Base-by-base conservation (phyloP, 2,888 invertebrate species). In the Ferrisia virgata region DNA sequence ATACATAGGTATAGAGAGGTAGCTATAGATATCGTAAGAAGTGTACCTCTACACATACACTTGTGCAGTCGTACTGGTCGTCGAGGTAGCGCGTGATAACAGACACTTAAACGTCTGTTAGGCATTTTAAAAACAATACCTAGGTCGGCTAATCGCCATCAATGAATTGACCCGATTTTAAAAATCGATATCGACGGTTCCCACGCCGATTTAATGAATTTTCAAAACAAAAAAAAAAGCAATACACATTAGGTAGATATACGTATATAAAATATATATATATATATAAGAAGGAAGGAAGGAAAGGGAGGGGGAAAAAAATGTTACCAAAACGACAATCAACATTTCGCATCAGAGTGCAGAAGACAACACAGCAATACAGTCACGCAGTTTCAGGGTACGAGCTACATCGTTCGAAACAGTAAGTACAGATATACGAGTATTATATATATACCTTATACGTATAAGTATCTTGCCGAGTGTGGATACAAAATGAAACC, bases 281-380 rank as follows among this genome's bases (percentile, higher is more conserved):
- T n/a, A n/a, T n/a, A n/a, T n/a, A n/a, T n/a, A n/a, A n/a, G n/a
- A n/a, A n/a, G n/a, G n/a, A n/a, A n/a, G n/a, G n/a, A n/a, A n/a
- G n/a, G 18, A 47, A 3, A 3, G 47, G n/a, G 9, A 3, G 11
- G 13, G 15, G 22, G 13, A 53, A 64, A 64, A 64, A 64, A 64
- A 72, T 33, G 72, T 72, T 72, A 72, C 72, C 72, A 33, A 72
- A 72, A 72, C 33, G 72, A 72, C 72, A 72, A 72, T 72, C 72
- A 72, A 72, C 18, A 5, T 31, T 33, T 72, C 72, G 72, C 72
- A 72, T 72, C 72, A 72, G 58, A n/a, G 33, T 33, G 72, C 72
- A 9, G n/a, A n/a, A n/a, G n/a, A n/a, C 47, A 33, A 72, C 72
- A 33, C 72, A 72, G 31, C 72, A 33, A 72, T 64, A n/a, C n/a